Evolutionary conservation across 2,113 vertebrate species (phyloP), one percentile per base, ranked within the genome.

Genomic region (Seriola aureovittata): DNA sequence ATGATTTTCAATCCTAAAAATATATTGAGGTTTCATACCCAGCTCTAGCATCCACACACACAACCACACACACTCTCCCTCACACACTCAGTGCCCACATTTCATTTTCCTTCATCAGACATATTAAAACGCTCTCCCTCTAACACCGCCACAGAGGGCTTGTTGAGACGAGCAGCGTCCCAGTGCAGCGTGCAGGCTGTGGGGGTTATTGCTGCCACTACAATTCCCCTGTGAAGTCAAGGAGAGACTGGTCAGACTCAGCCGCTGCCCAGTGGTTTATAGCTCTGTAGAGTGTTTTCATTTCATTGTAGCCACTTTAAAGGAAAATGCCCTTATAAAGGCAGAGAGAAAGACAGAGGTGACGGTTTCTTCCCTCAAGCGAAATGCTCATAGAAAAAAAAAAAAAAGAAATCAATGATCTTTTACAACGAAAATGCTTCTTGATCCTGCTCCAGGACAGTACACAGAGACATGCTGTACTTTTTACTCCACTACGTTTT

Each of bases 51-150:
- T 69, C 55, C 54, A 32, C 21, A 50, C 32, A 60, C 66, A 62
- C 62, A 65, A 1, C 2, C 64, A 19, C 23, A 50, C 40, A 62
- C 71, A 57, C 25, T 8, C 50, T 34, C 16, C 29, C 34, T 6
- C 68, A 52, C 52, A 34, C 16, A 38, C 34, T 9, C 52, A 52
- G 44, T 19, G 17, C 0, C 7, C 13, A 17, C 10, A 0, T 52
- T 70, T 75, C 58, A 46, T 71, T 66, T 71, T 54, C 44, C 67
- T 62, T 71, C 25, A 71, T 66, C 59, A 80, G 50, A 52, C 59
- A 60, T 80, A 60, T 75, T 70, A 75, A 80, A 75, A 52, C 62
- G 58, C 59, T 78, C 69, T 71, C 52, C n/a, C 40, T 75, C 42
- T 36, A 65, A 76, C 60, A 54, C 5, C 34, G 32, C 66, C 78